These are phyloP conservation scores for Buphagus erythrorhynchus DNA, from an alignment of 2,797 vertebrate genomes.

Conservation along the genomic window DNA sequence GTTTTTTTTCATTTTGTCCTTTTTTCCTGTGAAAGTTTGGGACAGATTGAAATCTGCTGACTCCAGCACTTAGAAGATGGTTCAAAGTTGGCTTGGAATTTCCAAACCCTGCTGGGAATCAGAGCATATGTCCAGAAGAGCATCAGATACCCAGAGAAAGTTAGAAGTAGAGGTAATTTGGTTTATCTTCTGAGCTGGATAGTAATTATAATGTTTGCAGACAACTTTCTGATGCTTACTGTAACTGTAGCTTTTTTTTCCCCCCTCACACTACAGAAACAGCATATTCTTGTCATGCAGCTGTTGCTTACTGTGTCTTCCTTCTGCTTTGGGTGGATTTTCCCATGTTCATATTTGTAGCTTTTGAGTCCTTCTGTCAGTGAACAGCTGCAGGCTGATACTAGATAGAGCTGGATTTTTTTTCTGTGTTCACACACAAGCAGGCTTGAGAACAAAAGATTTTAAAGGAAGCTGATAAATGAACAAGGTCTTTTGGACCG, in stretches of 20 bases:
- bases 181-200: not conserved
- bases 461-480: constrained; percentile 78
- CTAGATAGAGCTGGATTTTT: constrained; percentile 76
- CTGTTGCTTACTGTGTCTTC: constrained; percentile 78
- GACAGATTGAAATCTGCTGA: constrained; percentile 21
- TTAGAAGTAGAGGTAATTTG: not conserved
- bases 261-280: constrained; percentile 54
- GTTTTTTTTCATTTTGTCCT: fast-evolving
- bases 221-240: constrained; percentile 27
- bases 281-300: constrained; percentile 72
- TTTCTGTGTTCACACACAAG: constrained; percentile 76
- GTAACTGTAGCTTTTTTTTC: not conserved
- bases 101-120: not conserved
- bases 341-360: constrained; percentile 86
- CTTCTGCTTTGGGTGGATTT: constrained; percentile 77
- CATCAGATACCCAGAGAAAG: not conserved
- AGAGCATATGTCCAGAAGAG: constrained; percentile 3
- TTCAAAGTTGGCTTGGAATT: not conserved
- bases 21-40: not conserved
- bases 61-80: not conserved
- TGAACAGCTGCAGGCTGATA: constrained; percentile 92
- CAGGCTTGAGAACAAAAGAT: constrained; percentile 81
- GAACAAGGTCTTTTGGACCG: constrained; percentile 73
- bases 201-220: not conserved
- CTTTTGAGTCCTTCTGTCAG: constrained; percentile 87